Percentiles rank a stretch among this genome's conserved stretches.
phyloP scores from a whole-genome alignment of 2,113 vertebrate genomes.

The Dolichotis patagonum region DNA sequence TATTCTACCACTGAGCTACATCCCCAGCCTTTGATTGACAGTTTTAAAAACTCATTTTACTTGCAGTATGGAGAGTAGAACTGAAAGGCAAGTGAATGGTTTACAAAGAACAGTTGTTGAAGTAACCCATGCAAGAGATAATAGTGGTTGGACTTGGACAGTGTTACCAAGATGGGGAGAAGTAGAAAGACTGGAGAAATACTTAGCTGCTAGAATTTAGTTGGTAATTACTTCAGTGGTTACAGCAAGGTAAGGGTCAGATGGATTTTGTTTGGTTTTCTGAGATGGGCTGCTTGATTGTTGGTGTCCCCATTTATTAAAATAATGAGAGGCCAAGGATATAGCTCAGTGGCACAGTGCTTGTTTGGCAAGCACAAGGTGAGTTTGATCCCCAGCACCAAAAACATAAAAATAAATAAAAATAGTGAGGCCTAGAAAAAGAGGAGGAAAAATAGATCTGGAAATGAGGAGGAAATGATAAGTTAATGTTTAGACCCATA shows the following conservation, averaged over 20 bases:
- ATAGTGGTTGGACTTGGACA: constrained; percentile 4
- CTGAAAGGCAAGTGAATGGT: background rate
- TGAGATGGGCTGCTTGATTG: background rate
- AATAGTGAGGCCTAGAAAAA: background rate
- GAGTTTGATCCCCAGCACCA: too few species aligned
- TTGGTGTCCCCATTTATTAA: background rate
- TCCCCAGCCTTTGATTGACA: background rate
- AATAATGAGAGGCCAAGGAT: background rate
- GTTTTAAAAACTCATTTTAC: constrained; percentile 44
- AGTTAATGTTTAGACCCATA: constrained; percentile 29
- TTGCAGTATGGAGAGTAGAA: constrained; percentile 18
- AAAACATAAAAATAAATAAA: too few species aligned
- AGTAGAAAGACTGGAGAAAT: constrained; percentile 29
- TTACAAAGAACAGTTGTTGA: constrained; percentile 37
- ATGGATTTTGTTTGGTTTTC: background rate
- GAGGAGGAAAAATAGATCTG: background rate
- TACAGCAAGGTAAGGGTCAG: background rate
- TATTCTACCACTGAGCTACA: background rate
- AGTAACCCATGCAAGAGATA: constrained; percentile 25
- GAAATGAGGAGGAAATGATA: background rate
- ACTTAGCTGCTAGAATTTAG: background rate
- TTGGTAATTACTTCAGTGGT: background rate
- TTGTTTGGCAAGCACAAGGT: too few species aligned
- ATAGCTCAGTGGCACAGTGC: too few species aligned
- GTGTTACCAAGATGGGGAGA: background rate